Base-by-base conservation (phyloP, 2,797 vertebrate species). In the Eidolon dupreanum region DNA sequence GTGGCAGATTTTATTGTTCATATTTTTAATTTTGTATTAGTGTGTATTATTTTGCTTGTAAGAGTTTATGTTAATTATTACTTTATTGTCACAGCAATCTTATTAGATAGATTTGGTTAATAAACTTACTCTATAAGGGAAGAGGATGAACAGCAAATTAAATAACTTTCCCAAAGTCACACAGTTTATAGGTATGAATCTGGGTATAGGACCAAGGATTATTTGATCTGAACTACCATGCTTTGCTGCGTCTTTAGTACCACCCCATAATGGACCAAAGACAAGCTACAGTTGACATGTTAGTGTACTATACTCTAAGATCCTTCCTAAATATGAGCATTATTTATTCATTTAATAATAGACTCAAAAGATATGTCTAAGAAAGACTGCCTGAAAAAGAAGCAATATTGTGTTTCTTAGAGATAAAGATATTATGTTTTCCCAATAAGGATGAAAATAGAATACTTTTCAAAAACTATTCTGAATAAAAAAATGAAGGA, bases 21-120 rank as follows among this genome's bases (percentile, higher is more conserved):
- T 46, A 46, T 71, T 73, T 82, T 68, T 84, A 84, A 36, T 36
- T 87, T 93, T 89, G 15, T 94, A 70, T 36, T 66, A 88, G 66
- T 46, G 36, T 79, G 6, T 63, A 77, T 59, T 22, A 38, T 83
- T 78, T 92, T 91, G 5, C 33, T 88, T 19, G 55, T 31, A 95
- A 53, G 17, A 74, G 28, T 83, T 95, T 71, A 33, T 16, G 86
- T 59, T 86, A 15, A 49, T 49, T 33, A 66, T 51, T 63, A 53
- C 26, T 88, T 53, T 73, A 55, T 90, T 85, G 41, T 49, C 13
- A 46, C 78, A 74, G 65, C 51, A 95, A 78, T 8, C 28, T 74
- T 87, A 74, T 53, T 86, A 82, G 87, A 71, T 66, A 61, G 63
- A 53, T 59, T 78, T 46, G 57, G 74, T 49, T 73, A 5, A 38